phyloP scores from a whole-genome alignment of 2,113 vertebrate species.

The Ia io region DNA sequence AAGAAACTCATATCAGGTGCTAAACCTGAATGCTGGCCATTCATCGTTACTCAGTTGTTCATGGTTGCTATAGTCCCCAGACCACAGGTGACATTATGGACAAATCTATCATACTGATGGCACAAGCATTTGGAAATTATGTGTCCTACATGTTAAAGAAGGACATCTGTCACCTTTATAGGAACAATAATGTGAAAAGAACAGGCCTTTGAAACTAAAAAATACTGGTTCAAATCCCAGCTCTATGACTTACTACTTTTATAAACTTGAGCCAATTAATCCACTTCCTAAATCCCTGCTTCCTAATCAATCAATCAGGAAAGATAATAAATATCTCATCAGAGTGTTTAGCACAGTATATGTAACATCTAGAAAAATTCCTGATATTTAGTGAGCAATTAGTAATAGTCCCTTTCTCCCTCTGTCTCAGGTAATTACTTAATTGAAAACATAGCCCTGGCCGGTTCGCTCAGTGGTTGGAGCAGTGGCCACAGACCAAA shows the following conservation, averaged over 20 bases:
- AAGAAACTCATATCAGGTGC: not conserved
- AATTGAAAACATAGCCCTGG: not conserved
- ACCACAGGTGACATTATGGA: not conserved
- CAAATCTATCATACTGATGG: not conserved
- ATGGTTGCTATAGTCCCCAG: not conserved
- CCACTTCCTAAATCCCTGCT: not conserved
- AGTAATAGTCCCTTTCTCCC: not conserved
- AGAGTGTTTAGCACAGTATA: not conserved
- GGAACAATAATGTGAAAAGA: not conserved
- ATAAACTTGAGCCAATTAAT: not conserved
- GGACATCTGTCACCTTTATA: not conserved
- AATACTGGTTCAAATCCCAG: not conserved
- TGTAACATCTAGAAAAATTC: not conserved
- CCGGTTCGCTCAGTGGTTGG: too few relatives aligned
- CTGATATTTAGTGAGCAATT: not conserved
- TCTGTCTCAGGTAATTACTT: not conserved
- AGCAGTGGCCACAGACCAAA: too few relatives aligned
- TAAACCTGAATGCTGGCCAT: not conserved
- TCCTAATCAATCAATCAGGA: not conserved
- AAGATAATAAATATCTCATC: not conserved
- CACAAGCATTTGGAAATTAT: not conserved
- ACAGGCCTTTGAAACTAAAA: not conserved
- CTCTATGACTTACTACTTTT: not conserved
- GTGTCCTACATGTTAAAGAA: not conserved
- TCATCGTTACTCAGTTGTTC: not conserved